Evolutionary conservation across 2,113 vertebrate genomes (phyloP), one percentile per base, ranked within the genome.

Genomic region (Dunckerocampus dactyliophorus): DNA sequence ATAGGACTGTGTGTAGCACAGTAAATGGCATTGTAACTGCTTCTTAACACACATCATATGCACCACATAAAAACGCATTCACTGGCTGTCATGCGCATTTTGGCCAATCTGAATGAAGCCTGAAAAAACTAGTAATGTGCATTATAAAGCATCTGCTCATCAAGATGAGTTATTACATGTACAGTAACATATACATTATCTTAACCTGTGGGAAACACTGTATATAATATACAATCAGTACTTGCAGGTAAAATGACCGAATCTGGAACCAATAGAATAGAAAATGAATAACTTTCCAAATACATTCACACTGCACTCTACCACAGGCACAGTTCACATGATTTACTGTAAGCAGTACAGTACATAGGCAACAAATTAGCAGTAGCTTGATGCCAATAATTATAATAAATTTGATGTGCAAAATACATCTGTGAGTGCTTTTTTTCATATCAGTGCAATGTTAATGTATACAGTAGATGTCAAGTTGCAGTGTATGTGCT

Each of bases 341-440:
- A 58, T 62, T 16, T 20, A 34, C 31, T 7, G 31, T 34, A 58
- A 73, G 65, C 39, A 67, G 55, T 5, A 49, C 31, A 54, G 52
- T 22, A 47, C 11, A 3, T 1, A 20, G 10, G 53, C 48, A 59
- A 59, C 53, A 62, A 24, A 65, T 60, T 21, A 47, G 51, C 16
- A 55, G 28, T 55, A 57, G 62, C 22, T 64, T 62, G 71, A 74
- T 72, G 68, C 59, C 67, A 62, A 60, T 34, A 5, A 34, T n/a
- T 50, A 65, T 42, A n/a, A n/a, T n/a, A 45, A 17, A 5, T 24
- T 43, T 51, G 24, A 13, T 43, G 8, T 61, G 13, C 57, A 39
- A 43, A 48, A 19, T 28, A 16, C 17, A 14, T 17, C 21, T 15
- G 21, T 7, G 13, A 4, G 16, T 47, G 5, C 9, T 19, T 54